A percentile compares a stretch with the other conserved stretches of the same genome.
Conservation (phyloP, 2,888 invertebrate species). For the Fragum whitleyi region DNA sequence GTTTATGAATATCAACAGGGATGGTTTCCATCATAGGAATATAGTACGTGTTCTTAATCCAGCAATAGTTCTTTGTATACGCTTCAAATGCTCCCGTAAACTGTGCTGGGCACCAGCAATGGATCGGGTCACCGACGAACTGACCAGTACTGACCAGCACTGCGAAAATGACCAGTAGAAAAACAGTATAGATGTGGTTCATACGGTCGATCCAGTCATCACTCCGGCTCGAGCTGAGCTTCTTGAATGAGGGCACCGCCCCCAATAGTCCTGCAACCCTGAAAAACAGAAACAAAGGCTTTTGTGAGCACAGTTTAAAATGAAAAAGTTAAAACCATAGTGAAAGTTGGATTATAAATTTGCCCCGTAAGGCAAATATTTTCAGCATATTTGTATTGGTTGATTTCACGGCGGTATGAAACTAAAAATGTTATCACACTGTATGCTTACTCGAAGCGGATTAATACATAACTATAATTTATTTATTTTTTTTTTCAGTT, state of each 20-base stretch:
- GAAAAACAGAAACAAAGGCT: constrained; percentile 21
- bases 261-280: constrained; percentile 72
- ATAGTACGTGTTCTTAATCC: constrained; percentile 82
- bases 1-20: constrained; percentile 73
- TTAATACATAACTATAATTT: too few species aligned
- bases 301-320: too few species aligned
- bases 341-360: too few species aligned
- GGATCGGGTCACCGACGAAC: constrained; percentile 81
- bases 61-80: constrained; percentile 80
- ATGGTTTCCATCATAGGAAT: constrained; percentile 80
- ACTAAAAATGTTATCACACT: too few species aligned
- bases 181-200: constrained; percentile 79
- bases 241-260: constrained; percentile 77
- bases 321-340: too few species aligned
- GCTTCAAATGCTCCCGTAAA: constrained; percentile 79
- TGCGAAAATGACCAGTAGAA: constrained; percentile 79
- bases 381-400: too few species aligned
- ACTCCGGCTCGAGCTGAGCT: constrained; percentile 78
- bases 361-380: too few species aligned
- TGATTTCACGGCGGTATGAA: too few species aligned
- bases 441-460: too few species aligned
- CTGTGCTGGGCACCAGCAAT: constrained; percentile 81
- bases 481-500: too few species aligned
- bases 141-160: constrained; percentile 79
- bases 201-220: constrained; percentile 82